Evolutionary conservation across 2,888 invertebrate genomes (phyloP), one percentile per base, ranked within the genome.

Genomic region (Dolichopus griseipennis): DNA sequence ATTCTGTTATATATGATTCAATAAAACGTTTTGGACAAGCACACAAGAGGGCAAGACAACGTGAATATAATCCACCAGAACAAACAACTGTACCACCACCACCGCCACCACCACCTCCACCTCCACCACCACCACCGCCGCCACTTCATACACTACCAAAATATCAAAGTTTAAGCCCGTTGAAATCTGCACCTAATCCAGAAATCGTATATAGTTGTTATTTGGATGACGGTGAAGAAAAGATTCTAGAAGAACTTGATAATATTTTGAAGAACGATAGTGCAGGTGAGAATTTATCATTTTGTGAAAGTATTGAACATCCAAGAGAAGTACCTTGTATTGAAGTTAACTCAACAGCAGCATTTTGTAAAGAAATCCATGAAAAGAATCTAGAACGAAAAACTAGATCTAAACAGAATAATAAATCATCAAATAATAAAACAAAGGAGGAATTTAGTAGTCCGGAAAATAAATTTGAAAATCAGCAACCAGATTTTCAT

Each of bases 11-110:
- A 66, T 76, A 79, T 73, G 79, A 81, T 70, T 80, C 80, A 33
- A 80, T 80, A 66, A 75, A 78, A 68, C 76, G 78, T 34, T 81
- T 81, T 66, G 79, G 79, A 21, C 76, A 76, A 27, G 79, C 78
- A 0, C 78, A 80, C 69, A 81, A 80, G 68, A 75, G 76, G 71
- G 78, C 76, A 37, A 73, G 80, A 43, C 78, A 79, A 64, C 75
- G 71, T 18, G 78, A 81, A 67, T 71, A 66, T 41, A 68, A 68
- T 66, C 62, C 52, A 52, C 52, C 52, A 52, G 52, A 22, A 64
- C 9, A 22, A 20, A 2, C 15, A 15, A 20, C 64, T 10, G 7
- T 20, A 64, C 64, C 22, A 64, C 20, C 22, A 64, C 64, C 22
- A 64, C 27, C 64, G 3, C 64, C 22, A 15, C 27, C 64, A 12